A percentile compares a stretch with the other conserved stretches of the same genome.
These are phyloP conservation scores for Festucalex cinctus DNA, from an alignment of 2,113 vertebrate species.

Conservation along the genomic window DNA sequence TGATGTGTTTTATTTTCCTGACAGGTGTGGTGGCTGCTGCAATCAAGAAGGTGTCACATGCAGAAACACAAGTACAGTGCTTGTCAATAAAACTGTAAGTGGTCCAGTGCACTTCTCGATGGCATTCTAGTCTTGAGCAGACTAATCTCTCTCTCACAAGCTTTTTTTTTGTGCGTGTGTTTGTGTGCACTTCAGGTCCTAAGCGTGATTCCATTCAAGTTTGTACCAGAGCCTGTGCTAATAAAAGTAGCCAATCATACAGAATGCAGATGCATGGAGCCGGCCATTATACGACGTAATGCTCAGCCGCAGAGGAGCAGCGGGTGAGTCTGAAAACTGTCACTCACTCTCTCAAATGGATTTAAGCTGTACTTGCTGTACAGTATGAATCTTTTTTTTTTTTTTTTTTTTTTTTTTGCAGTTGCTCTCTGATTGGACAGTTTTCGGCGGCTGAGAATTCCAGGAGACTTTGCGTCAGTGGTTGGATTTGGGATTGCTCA, in stretches of 20 bases:
- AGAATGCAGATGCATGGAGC: conserved; percentile 84
- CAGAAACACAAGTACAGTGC: conserved; percentile 84
- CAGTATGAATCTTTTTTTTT: not conserved
- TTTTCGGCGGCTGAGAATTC: conserved; percentile 51
- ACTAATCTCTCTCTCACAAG: not conserved
- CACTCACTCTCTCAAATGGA: not conserved
- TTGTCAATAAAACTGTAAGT: conserved; percentile 91
- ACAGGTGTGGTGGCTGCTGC: conserved; percentile 92
- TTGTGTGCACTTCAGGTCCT: conserved; percentile 76
- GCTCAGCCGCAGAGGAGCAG: conserved; percentile 57
- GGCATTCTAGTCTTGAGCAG: not conserved
- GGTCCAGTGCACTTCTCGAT: not conserved
- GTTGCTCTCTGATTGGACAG: conserved; percentile 59
- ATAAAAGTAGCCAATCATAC: conserved; percentile 94
- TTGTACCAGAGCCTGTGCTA: conserved; percentile 85
- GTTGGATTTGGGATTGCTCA: conserved; percentile 86
- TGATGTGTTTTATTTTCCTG: conserved; percentile 27
- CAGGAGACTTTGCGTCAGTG: conserved; percentile 70
- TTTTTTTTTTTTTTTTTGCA: conserved; percentile 31
- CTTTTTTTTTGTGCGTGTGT: conserved; percentile 8
- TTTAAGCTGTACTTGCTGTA: not conserved
- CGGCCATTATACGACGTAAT: conserved; percentile 71
- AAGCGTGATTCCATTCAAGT: conserved; percentile 86
- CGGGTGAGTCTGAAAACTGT: conserved; percentile 54
- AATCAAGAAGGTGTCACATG: conserved; percentile 88